phyloP scores from a whole-genome alignment of 2,113 vertebrate genomes.

The Petromus typicus region DNA sequence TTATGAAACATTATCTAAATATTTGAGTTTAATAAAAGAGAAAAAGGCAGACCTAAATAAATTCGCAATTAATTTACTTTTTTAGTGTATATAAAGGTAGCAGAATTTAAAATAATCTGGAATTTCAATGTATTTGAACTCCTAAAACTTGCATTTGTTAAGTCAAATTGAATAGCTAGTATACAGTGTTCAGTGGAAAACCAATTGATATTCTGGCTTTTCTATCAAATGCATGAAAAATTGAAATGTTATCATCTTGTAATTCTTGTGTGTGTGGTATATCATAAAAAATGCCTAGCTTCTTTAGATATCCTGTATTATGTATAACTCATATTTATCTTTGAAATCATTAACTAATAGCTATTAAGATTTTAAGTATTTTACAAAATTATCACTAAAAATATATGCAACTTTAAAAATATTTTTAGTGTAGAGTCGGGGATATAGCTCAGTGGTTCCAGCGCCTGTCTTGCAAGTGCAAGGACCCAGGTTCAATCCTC shows the following conservation, averaged over 20 bases:
- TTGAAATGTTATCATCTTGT: not conserved
- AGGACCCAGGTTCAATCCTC: no score
- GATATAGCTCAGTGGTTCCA: no score
- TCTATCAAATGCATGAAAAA: not conserved
- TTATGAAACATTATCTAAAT: conserved; percentile 23
- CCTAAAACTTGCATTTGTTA: conserved; percentile 1
- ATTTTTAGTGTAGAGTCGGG: no score
- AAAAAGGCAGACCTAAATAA: not conserved
- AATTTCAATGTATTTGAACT: conserved; percentile 18
- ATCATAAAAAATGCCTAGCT: not conserved
- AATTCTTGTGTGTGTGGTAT: not conserved
- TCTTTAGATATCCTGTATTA: not conserved
- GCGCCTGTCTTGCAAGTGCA: no score
- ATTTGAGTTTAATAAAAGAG: conserved; percentile 38
- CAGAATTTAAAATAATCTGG: not conserved
- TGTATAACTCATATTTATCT: not conserved
- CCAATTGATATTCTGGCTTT: not conserved
- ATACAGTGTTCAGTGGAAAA: not conserved
- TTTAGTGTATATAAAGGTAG: not conserved
- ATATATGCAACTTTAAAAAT: not conserved
- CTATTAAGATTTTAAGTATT: not conserved
- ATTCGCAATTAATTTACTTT: not conserved
- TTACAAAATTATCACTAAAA: not conserved
- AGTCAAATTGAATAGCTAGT: not conserved
- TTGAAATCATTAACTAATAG: not conserved